Evolutionary conservation across 2,888 invertebrate genomes (phyloP), one percentile per base, ranked within the genome.

Genomic region (Muschampia staudingeri): DNA sequence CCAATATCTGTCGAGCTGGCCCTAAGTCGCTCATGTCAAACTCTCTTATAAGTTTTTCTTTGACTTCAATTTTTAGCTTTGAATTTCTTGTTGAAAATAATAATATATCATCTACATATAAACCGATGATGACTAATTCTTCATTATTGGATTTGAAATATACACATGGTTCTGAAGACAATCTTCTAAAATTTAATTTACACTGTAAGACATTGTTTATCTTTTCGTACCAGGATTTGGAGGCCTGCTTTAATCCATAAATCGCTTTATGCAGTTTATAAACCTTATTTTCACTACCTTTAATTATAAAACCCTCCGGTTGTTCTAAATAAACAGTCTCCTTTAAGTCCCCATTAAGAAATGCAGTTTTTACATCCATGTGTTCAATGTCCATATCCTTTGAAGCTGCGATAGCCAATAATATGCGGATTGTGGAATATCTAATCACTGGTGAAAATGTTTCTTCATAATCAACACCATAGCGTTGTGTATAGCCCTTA

Each of bases 231-330:
- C 52, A 52, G n/a, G 52, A 52, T 6, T 52, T 52, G 6, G 52
- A n/a, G n/a, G 52, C 52, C 52, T 52, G 52, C 52, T 52, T 52
- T n/a, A 52, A n/a, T 2, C 52, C 52, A 52, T 52, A 52, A n/a
- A 52, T n/a, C n/a, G 52, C 52, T 52, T 52, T 52, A 52, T 52
- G 52, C 52, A 52, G n/a, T 52, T 52, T 52, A 52, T 52, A 52
- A n/a, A 52, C 52, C 6, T 52, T 52, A 52, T 52, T 52, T 52
- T 52, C 52, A 52, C n/a, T 52, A n/a, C 52, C 52, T 52, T 52
- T 52, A 52, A 52, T 52, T 52, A 52, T 7, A 52, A 52, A 52
- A n/a, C 52, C 52, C n/a, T 52, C 52, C 1, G 52, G 52, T n/a
- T 52, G 52, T 19, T 52, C 52, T n/a, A 52, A n/a, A 7, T 52